These are phyloP conservation scores for Athalia rosae DNA, from an alignment of 2,888 invertebrate genomes.

Conservation along the genomic window DNA sequence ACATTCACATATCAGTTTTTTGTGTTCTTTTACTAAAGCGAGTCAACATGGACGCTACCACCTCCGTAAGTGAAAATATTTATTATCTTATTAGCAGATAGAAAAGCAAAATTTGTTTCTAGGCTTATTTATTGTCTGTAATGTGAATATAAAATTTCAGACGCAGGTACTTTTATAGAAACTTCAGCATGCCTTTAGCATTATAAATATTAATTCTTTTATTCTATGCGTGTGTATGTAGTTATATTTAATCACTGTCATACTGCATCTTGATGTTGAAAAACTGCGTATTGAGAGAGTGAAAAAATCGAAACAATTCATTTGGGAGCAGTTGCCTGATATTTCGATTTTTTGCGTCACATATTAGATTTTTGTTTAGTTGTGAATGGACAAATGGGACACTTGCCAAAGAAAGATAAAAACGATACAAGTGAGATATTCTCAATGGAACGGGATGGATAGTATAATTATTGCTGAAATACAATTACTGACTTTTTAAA, in stretches of 20 bases:
- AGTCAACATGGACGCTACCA: constrained; percentile 63
- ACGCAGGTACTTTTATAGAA: too few species aligned
- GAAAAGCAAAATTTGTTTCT: constrained; percentile 19
- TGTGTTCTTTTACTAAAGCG: constrained; percentile 59
- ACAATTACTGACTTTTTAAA: too few species aligned
- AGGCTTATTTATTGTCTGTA: neutral
- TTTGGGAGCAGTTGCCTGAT: neutral
- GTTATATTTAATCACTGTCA: neutral
- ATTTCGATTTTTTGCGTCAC: neutral
- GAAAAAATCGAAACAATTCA: too few species aligned
- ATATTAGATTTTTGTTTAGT: neutral
- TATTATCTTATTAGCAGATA: constrained; percentile 53
- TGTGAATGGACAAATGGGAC: neutral
- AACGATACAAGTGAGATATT: too few species aligned
- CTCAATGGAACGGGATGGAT: too few species aligned
- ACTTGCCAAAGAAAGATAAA: neutral
- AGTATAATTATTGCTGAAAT: too few species aligned
- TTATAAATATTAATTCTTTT: neutral
- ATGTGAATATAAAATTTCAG: neutral
- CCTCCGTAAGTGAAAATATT: constrained; percentile 62
- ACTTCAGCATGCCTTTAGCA: neutral
- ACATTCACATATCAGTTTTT: constrained; percentile 48
- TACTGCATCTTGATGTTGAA: constrained; percentile 11
- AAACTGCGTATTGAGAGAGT: neutral
- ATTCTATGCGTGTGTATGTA: neutral